Evolutionary conservation across 2,888 invertebrate genomes (phyloP).

Genomic region (Hedychridium roseum): DNA sequence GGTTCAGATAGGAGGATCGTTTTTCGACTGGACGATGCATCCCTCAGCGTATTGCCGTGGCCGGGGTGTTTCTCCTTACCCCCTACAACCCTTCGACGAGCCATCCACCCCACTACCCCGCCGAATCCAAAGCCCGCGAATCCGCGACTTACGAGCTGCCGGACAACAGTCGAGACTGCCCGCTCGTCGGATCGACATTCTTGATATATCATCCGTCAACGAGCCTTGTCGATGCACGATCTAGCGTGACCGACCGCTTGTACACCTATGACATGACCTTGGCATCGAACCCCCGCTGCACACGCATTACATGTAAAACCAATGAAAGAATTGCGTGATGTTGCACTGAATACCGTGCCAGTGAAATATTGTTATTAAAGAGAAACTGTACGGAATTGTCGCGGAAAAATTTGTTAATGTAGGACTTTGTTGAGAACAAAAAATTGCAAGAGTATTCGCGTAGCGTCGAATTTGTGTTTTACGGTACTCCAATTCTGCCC

Average conservation of each 20-base stretch:
- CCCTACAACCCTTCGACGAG: slow-evolving; percentile 10
- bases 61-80: slow-evolving; percentile 12
- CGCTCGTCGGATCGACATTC: too few relatives aligned
- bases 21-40: slow-evolving; percentile 39
- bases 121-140: slow-evolving; percentile 5
- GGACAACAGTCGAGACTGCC: background rate
- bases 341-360: too few relatives aligned
- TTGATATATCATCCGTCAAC: too few relatives aligned
- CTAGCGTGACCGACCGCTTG: slow-evolving; percentile 21
- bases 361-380: too few relatives aligned
- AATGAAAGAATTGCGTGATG: too few relatives aligned
- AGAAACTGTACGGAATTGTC: background rate
- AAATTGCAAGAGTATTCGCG: too few relatives aligned
- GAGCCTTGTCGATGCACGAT: slow-evolving; percentile 11
- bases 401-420: background rate
- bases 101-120: slow-evolving; percentile 21
- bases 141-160: background rate
- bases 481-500: too few relatives aligned
- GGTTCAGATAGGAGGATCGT: slow-evolving; percentile 44
- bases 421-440: background rate
- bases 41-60: slow-evolving; percentile 15
- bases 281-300: slow-evolving; percentile 25
- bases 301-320: slow-evolving; percentile 36
- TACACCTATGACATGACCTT: slow-evolving; percentile 23
- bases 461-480: too few relatives aligned